Evolutionary conservation across 2,113 vertebrate genomes (phyloP), one percentile per base, ranked within the genome.

Genomic region (Pseudonaja textilis): DNA sequence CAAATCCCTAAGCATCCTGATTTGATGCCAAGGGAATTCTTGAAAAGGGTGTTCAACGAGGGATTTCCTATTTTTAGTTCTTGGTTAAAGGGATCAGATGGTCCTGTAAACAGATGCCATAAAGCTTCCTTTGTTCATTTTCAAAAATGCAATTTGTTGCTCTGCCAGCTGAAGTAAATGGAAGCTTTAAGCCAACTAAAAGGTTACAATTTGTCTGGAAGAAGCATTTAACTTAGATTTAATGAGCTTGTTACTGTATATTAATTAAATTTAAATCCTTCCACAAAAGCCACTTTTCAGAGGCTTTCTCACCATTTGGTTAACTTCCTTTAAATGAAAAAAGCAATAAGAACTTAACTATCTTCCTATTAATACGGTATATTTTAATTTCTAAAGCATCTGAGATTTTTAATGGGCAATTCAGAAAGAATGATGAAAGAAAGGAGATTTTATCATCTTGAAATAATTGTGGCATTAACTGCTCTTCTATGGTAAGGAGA

Each of bases 311-410:
- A 25, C 89, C 95, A 96, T 97, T 94, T 97, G 93, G 93, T 95
- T 97, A 96, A 94, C 95, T 97, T 96, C 64, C 94, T 97, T 97
- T 97, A 97, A 96, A 94, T 94, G 88, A 96, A 95, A 97, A 97
- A 97, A 94, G 93, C 93, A 95, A 6, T 96, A 95, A 97, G 86
- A 96, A 96, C 85, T 95, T 97, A 96, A 97, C 96, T 96, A 94
- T 29, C 39, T 96, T 96, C 95, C 89, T 95, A 96, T 96, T 97
- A 97, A 96, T 95, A 45, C 45, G 5, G 45, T 45, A 93, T 90
- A 92, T 93, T 96, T 92, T 96, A 95, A 50, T 96, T 96, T 96
- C 88, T 94, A 59, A 94, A 95, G 93, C 89, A 95, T 94, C 50
- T 92, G 88, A 95, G 94, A 5, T 74, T 97, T 97, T 96, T 96